Conservation (phyloP, 2,797 vertebrate species). For the Gymnocypris eckloni region DNA sequence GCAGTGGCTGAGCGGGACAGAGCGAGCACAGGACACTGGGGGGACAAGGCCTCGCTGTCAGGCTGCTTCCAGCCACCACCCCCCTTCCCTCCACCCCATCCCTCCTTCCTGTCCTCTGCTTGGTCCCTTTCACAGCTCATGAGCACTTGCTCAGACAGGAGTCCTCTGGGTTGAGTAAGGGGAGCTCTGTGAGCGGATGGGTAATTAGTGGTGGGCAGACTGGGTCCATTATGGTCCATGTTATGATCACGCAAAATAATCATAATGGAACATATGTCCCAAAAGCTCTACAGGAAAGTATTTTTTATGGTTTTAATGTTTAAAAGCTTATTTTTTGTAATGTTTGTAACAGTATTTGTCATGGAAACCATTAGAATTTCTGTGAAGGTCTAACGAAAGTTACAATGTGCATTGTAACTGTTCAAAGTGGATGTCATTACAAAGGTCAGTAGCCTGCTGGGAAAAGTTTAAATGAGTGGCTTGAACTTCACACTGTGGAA, state of each 20-base stretch:
- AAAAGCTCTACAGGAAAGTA: too few species aligned
- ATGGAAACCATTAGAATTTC: background rate
- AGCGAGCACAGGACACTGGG: slow-evolving; percentile 71
- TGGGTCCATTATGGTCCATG: too few species aligned
- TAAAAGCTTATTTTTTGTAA: too few species aligned
- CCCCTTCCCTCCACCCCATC: slow-evolving; percentile 66
- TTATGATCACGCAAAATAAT: too few species aligned
- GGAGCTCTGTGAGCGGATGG: too few species aligned
- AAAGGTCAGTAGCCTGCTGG: background rate
- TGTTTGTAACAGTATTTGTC: too few species aligned
- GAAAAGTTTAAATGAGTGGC: background rate
- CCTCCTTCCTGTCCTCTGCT: slow-evolving; percentile 60
- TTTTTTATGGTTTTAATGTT: too few species aligned
- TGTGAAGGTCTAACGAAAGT: background rate
- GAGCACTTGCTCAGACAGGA: too few species aligned
- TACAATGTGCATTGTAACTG: background rate
- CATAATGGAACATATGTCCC: too few species aligned
- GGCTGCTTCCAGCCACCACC: slow-evolving; percentile 49
- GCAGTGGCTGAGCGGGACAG: slow-evolving; percentile 76
- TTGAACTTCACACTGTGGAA: background rate
- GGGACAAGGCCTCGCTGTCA: slow-evolving; percentile 68
- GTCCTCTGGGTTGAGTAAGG: too few species aligned
- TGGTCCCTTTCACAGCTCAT: too few species aligned
- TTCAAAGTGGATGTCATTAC: background rate
- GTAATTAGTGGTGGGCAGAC: too few species aligned